Conservation (phyloP, 2,113 vertebrate genomes). For the Aegypius monachus region DNA sequence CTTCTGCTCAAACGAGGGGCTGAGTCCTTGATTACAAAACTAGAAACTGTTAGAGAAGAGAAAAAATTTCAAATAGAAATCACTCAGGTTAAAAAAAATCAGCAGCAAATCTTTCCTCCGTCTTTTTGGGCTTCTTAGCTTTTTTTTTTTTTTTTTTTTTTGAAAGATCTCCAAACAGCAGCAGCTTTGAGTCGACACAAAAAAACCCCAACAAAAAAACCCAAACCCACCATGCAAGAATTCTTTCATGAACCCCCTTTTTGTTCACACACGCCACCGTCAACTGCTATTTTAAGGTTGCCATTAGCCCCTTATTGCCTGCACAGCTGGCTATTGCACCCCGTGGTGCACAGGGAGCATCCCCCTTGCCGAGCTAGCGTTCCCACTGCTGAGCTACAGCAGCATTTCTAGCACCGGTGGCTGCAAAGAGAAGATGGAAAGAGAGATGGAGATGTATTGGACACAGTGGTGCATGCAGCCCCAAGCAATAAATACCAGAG, state of each 20-base stretch:
- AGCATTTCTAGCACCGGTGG: background rate
- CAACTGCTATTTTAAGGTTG: background rate
- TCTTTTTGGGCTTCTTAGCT: background rate
- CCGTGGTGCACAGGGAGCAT: rapidly evolving
- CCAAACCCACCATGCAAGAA: background rate
- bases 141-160: background rate
- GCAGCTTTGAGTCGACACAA: background rate
- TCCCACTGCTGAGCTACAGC: background rate
- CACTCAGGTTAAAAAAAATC: background rate
- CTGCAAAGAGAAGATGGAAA: background rate
- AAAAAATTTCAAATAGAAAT: background rate
- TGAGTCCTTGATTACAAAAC: background rate
- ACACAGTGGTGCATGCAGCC: background rate
- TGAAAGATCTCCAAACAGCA: background rate
- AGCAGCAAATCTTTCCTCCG: background rate
- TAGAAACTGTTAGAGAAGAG: background rate
- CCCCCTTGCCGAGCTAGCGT: rapidly evolving
- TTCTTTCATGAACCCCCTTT: background rate
- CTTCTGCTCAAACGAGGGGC: background rate
- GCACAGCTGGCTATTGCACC: rapidly evolving
- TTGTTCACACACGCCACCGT: background rate
- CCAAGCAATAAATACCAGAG: background rate
- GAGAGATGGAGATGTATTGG: background rate
- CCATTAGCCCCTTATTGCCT: background rate
- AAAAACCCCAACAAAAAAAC: background rate